Evolutionary conservation across 2,888 invertebrate species (phyloP).

Genomic region (Amphiduros pacificus): DNA sequence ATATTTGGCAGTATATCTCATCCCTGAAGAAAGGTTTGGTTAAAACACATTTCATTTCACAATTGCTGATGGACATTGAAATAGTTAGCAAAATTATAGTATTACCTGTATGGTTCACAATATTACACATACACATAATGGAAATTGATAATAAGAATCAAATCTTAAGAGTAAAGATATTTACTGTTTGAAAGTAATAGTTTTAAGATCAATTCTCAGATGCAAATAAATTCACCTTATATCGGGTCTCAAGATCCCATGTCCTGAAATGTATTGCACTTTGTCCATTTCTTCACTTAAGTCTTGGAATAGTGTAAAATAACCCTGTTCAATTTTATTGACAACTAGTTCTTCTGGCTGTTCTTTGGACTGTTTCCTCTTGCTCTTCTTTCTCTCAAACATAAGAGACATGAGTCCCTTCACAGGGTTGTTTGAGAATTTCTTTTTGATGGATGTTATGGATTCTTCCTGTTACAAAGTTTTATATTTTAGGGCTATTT

Average conservation of each 20-base stretch:
- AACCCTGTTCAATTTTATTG: not conserved
- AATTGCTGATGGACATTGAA: too few relatives aligned
- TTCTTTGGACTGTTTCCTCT: not conserved
- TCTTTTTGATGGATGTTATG: not conserved
- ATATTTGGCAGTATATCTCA: conserved; percentile 34
- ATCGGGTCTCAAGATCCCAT: not conserved
- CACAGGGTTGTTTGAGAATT: not conserved
- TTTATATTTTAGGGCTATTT: too few relatives aligned
- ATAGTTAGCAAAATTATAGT: too few relatives aligned
- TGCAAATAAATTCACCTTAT: too few relatives aligned
- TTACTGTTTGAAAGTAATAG: too few relatives aligned
- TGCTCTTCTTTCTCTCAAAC: not conserved
- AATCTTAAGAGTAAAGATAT: too few relatives aligned
- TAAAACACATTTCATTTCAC: too few relatives aligned
- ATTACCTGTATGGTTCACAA: too few relatives aligned
- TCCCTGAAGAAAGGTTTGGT: conserved; percentile 26
- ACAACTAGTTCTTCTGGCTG: not conserved
- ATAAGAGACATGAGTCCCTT: conserved; percentile 2
- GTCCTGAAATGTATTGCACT: not conserved
- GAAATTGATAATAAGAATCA: too few relatives aligned
- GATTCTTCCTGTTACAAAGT: not conserved
- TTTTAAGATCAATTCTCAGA: too few relatives aligned
- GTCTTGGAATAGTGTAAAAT: not conserved
- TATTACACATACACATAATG: too few relatives aligned
- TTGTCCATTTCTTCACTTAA: not conserved